Evolutionary conservation across 2,797 vertebrate species (phyloP).

Genomic region (Meriones psammophilus): DNA sequence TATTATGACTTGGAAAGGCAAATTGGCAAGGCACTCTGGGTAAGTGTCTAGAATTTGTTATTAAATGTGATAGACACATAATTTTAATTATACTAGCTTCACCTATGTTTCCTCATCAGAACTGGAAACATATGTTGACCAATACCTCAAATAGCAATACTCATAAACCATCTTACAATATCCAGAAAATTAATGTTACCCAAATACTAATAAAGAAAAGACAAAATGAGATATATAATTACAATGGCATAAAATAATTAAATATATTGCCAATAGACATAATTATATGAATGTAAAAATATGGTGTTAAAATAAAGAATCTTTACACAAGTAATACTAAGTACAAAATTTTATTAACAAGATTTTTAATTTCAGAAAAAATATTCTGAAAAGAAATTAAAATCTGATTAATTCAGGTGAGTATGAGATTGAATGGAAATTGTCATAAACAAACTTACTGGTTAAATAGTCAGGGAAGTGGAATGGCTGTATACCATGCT

Average conservation of each 20-base stretch:
- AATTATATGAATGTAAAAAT: background rate
- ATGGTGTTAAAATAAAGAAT: background rate
- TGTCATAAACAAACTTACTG: background rate
- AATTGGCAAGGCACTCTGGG: background rate
- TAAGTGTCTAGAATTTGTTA: background rate
- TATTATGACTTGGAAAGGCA: background rate
- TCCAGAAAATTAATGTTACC: background rate
- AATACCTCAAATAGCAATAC: background rate
- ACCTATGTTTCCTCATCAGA: background rate
- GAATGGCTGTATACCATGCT: background rate
- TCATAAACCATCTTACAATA: background rate
- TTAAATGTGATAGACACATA: background rate
- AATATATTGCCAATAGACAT: background rate
- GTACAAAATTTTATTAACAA: background rate
- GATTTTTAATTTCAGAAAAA: background rate
- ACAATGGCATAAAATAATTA: background rate
- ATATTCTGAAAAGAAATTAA: background rate
- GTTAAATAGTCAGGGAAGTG: background rate
- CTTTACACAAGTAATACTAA: background rate
- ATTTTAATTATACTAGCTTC: background rate
- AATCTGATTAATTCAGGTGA: background rate
- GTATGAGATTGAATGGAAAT: background rate
- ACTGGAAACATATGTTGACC: background rate
- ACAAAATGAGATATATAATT: background rate
- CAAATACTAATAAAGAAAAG: background rate